Base-by-base conservation (phyloP, 2,888 invertebrate genomes). In the Xiphydria camelus region DNA sequence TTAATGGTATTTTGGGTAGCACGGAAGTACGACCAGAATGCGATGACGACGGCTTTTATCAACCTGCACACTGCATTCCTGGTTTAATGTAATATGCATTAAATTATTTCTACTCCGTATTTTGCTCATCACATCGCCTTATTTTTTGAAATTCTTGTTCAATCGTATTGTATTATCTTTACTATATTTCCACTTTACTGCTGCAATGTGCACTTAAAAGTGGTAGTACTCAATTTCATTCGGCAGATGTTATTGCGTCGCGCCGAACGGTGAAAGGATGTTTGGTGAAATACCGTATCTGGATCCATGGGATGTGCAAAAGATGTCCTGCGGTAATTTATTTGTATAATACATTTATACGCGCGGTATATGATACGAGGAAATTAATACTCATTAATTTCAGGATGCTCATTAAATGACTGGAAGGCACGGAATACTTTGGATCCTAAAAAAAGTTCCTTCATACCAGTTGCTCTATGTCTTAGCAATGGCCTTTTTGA, bases 11-110 rank as follows among this genome's bases (percentile, higher is more conserved):
- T 15, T 59, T 82, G 0, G 84, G 86, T 0, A 75, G 78, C 1
- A 66, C 83, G 57, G 81, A 84, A 64, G 66, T 78, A 5, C 67
- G 82, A 9, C 84, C 86, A 0, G 64, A 70, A 4, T 89, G 88
- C 62, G 84, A 87, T 61, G 80, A 77, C 1, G 82, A 83, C 53
- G 88, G 87, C 0, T 69, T 76, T n/a, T 86, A 76, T 57, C 75
- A 75, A 0, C 70, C 82, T 0, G 78, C 79, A 32, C 78, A 81
- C 51, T 88, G 88, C 58, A 79, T 84, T 12, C 83, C 84, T 1
- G 84, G 84, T 12, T 84, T 86, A 55, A 81, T 84, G 87, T 87
- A 77, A 78, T 80, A 36, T 15, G n/a, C n/a, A n/a, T n/a, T n/a
- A n/a, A 38, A 35, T n/a, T 26, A 31, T 42, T 44, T 41, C 64